Evolutionary conservation across 2,113 vertebrate species (phyloP), one percentile per base, ranked within the genome.

Genomic region (Thermophis baileyi): DNA sequence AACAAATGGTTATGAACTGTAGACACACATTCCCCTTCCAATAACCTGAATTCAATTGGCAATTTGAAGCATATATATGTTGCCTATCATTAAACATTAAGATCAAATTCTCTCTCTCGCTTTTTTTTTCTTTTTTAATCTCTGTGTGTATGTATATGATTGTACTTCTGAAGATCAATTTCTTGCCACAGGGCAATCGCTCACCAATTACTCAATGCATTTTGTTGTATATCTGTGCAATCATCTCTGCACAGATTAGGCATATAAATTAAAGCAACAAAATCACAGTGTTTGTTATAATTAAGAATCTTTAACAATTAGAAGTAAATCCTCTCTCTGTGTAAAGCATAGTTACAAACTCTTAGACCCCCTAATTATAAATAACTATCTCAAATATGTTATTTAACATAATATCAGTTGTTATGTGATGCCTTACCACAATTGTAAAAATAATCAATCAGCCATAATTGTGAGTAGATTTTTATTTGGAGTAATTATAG

Each of bases 321-420:
- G 22, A 81, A 81, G 18, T 44, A 22, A 81, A 81, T 22, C 20
- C 74, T 81, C 35, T 81, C 69, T 81, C 16, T 40, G 4, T 74
- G 35, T 81, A 81, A 40, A 40, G 35, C 69, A 81, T 40, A 81
- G 35, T 81, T 81, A 81, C 40, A 81, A 81, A 40, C 18, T 40
- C 35, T 20, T 8, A 81, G 2, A 40, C 16, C 35, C 63, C 35
- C 69, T n/a, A 49, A 47, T 63, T 85, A 16, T 30, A 22, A 95
- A 96, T 96, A 96, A 93, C 85, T 96, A 94, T 96, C 95, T 94
- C 93, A 96, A 95, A 94, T 96, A 91, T 94, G 46, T 96, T 94
- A 96, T 91, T 94, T 94, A 96, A 95, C 94, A 94, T 63, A 90
- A 90, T 95, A 91, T 94, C 94, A 95, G 85, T 96, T 96, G 30